Base-by-base conservation (phyloP, 2,113 vertebrate species). In the Tragelaphus imberbis region DNA sequence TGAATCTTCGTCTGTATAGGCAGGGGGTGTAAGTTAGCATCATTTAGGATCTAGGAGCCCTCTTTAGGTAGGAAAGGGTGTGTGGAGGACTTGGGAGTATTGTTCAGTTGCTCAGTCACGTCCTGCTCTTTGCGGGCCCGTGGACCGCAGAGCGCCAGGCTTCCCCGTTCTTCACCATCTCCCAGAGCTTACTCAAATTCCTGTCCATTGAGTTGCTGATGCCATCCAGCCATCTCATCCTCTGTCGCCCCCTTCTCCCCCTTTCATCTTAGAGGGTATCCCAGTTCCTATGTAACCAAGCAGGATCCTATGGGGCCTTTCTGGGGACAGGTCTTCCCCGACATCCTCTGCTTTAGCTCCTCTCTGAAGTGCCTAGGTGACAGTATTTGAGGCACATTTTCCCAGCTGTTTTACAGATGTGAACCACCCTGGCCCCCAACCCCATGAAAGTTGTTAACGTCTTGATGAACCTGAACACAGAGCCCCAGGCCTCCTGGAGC, bases 41-140 rank as follows among this genome's bases (percentile, higher is more conserved):
- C 14, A 0, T 25, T 47, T 75, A 17, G 86, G 23, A 80, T 27
- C 51, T 28, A 63, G 44, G 80, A 40, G 17, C 28, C 51, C 11
- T 21, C 51, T 61, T 58, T 23, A 36, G 23, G 13, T 47, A 8
- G 82, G 12, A 68, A 80, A 87, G 56, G 21, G 11, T 36, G 7
- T 0, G 0, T 65, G 59, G 21, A 87, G 77, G 21, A 23, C 28
- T 25, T 49, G 28, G 21, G 21, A 7, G 15, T 27, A 23, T 44
- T 44, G 12, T 77, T 77, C 71, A 44, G 23, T 27, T 0, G 0
- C 40, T 44, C 40, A 44, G 71, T 27, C 6, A 3, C 0, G 1
- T 77, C 40, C 71, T 44, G 7, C 12, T 77, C 40, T 44, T 77
- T 77, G 71, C 0, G 1, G 40, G 0, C 71, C 2, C 23, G 4